Conservation (phyloP, 2,888 invertebrate species). For the Pristionchus arcanus region DNA sequence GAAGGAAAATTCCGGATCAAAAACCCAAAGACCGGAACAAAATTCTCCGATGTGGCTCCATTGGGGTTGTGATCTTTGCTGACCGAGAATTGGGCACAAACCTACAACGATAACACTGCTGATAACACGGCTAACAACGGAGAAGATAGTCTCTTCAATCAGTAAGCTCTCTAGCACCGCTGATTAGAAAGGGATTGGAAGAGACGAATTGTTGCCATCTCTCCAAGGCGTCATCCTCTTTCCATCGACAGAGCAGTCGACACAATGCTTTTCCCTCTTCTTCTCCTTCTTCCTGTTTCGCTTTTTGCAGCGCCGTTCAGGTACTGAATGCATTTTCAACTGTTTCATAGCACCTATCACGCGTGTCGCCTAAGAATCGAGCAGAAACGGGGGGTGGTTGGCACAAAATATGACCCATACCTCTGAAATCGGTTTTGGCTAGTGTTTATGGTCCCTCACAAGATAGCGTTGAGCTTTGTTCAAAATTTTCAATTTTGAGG, state of each 20-base stretch:
- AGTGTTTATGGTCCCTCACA: no score
- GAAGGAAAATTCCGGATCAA: no score
- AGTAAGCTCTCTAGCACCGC: background rate
- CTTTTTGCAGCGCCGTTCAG: background rate
- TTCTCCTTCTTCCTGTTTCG: background rate
- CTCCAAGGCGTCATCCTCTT: background rate
- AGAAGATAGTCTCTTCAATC: background rate
- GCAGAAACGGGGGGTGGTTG: no score
- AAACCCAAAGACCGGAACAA: no score
- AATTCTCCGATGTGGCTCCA: background rate
- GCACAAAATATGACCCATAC: no score
- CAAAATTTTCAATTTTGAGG: no score
- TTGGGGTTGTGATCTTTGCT: background rate
- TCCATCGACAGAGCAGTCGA: background rate
- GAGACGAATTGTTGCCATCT: background rate
- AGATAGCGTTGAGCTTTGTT: no score
- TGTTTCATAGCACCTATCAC: no score
- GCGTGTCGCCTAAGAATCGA: no score
- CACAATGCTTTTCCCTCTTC: background rate
- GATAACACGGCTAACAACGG: background rate
- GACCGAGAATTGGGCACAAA: background rate
- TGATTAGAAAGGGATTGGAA: background rate
- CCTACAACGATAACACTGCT: background rate
- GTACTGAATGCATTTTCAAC: background rate
- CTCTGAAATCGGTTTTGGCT: no score